Evolutionary conservation across 2,888 invertebrate genomes (phyloP), one percentile per base, ranked within the genome.

Genomic region (Drosophila anomelani): DNA sequence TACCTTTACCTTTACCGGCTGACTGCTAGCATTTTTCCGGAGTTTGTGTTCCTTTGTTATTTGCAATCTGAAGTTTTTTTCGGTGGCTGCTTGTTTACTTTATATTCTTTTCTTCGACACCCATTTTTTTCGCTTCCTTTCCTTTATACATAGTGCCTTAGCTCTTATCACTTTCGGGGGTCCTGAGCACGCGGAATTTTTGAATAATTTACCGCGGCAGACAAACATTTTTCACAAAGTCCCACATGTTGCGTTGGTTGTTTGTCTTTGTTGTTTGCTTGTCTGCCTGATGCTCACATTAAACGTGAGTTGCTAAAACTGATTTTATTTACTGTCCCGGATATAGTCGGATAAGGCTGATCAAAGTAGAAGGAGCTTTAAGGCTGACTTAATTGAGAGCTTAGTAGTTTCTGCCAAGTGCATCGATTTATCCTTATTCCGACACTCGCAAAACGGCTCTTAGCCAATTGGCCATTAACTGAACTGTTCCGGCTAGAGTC

Each of bases 161-260:
- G 47, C 49, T 68, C 20, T 61, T 69, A 67, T 77, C 66, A 54
- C 26, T 61, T 66, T 57, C 62, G 17, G 41, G 41, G 36, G 39
- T 26, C 56, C 51, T 32, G 55, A 68, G 63, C 53, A 49, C 57
- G 66, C 36, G 46, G 51, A 34, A 71, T 61, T 74, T 79, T 66
- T 75, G 86, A 83, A 85, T 83, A 72, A 79, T 83, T 80, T 77
- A 77, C 75, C 61, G 63, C 56, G 47, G 47, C 44, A 69, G 71
- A 57, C 71, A 77, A 59, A 59, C 61, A 76, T 61, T 72, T 75
- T 73, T 70, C 74, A 78, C 64, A 51, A 44, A 58, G 51, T 51
- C 41, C 29, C 46, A 57, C 47, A 58, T 73, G 57, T 73, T 62
- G 51, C 51, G 12, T 9, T 26, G 26, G 36, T 23, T 55, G 49